phyloP scores from a whole-genome alignment of 2,797 vertebrate genomes.

The Apogon talboti region DNA sequence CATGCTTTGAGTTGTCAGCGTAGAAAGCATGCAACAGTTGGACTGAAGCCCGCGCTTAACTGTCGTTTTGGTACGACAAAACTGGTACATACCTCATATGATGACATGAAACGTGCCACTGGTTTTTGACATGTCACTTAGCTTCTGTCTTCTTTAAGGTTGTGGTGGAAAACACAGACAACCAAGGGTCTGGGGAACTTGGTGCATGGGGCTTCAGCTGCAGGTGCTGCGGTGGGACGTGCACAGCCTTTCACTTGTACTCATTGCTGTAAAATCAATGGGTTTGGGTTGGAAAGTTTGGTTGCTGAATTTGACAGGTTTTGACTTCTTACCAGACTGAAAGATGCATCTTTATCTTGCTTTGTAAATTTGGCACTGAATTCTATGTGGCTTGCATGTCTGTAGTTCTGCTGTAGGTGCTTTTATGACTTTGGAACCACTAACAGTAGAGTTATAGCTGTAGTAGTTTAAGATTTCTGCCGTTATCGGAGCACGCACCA shows the following conservation, averaged over 20 bases:
- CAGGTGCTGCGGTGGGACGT: too few relatives aligned
- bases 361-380: constrained; percentile 52
- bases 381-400: constrained; percentile 68
- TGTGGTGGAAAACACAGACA: too few relatives aligned
- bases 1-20: too few relatives aligned
- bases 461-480: constrained; percentile 6
- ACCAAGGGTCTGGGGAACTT: too few relatives aligned
- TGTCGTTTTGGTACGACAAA: too few relatives aligned
- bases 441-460: constrained; percentile 22
- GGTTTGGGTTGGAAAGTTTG: constrained; percentile 56
- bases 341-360: constrained; percentile 39
- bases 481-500: constrained; percentile 18
- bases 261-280: constrained; percentile 24
- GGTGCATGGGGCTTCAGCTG: too few relatives aligned
- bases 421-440: constrained; percentile 39
- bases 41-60: too few relatives aligned
- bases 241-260: neutral
- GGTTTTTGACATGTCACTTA: too few relatives aligned
- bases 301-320: constrained; percentile 61
- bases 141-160: too few relatives aligned
- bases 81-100: too few relatives aligned
- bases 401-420: constrained; percentile 43
- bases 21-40: too few relatives aligned
- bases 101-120: too few relatives aligned
- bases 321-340: constrained; percentile 58